Evolutionary conservation across 1,140 invertebrate species (phyloP), one percentile per base, ranked within the genome.

Genomic region (Metaphire vulgaris): DNA sequence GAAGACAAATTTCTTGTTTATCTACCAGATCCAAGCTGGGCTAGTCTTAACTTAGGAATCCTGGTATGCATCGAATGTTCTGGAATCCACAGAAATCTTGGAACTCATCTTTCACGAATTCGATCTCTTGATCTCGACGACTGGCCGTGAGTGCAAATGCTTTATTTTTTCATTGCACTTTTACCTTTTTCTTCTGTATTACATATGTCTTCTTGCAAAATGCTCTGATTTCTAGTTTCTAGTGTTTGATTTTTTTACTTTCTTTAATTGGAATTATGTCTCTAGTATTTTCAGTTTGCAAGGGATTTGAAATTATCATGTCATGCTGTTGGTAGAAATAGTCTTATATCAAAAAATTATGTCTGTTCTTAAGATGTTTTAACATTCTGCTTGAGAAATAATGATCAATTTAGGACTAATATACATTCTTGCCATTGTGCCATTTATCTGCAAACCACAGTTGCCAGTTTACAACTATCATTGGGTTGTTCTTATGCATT

Each of bases 1-100:
- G n/a, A n/a, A n/a, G n/a, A n/a, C n/a, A n/a, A n/a, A n/a, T n/a
- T n/a, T n/a, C n/a, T n/a, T n/a, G n/a, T n/a, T n/a, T n/a, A n/a
- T n/a, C n/a, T n/a, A 28, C 12, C 70, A 95, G 93, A 94, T 90
- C 96, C 97, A 1, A 93, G 96, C 85, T 99, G 97, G 97, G 95
- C 97, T 33, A 97, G 94, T 86, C 87, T 98, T 70, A 99, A 99
- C 88, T 88, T 98, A 41, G 97, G 97, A 74, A 92, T 96, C 68
- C 86, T 98, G 74, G 92, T 99, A 87, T 99, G 97, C 86, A 99
- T 99, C 78, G 95, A 98, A 86, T 99, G 97, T 86, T 98, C 95
- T 1, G 97, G 97, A n/a, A 92, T 98, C 78, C 97, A 99, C 85
- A 89, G 97, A 77, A 98, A 99, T 86, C 88, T 99, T 33, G 97